Conservation (phyloP, 2,113 vertebrate species). For the Alethe castanea region DNA sequence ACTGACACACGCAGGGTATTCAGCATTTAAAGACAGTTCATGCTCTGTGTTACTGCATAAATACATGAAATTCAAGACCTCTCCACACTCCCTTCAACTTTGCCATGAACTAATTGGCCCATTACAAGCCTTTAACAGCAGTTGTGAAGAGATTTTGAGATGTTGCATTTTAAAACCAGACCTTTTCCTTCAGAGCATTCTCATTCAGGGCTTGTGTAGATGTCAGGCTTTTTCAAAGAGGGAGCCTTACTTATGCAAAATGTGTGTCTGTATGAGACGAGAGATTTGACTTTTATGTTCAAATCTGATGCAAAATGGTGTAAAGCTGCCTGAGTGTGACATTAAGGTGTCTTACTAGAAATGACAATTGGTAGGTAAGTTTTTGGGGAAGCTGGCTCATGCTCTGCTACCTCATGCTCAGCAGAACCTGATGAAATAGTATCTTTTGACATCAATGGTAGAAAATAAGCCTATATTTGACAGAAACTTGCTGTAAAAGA, state of each 20-base stretch:
- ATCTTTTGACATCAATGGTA: neutral
- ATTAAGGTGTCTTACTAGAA: neutral
- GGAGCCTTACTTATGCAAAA: neutral
- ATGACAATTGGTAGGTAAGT: neutral
- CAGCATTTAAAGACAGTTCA: neutral
- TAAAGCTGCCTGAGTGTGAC: neutral
- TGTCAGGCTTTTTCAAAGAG: neutral
- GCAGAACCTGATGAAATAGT: neutral
- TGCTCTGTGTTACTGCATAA: neutral
- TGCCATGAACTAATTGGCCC: neutral
- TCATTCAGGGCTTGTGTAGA: neutral
- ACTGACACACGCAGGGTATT: rapidly evolving
- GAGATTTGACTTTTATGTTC: neutral
- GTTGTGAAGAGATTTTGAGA: neutral
- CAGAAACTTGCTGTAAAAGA: neutral
- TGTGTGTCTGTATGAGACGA: neutral
- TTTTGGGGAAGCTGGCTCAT: neutral
- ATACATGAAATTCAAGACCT: neutral
- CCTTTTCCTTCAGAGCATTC: neutral
- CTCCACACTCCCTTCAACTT: neutral
- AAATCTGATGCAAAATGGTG: neutral
- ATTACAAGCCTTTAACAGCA: neutral
- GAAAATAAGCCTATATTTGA: neutral
- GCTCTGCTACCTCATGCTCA: neutral
- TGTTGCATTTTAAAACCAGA: neutral